phyloP scores from a whole-genome alignment of 2,888 invertebrate species.

The Abrostola tripartita region DNA sequence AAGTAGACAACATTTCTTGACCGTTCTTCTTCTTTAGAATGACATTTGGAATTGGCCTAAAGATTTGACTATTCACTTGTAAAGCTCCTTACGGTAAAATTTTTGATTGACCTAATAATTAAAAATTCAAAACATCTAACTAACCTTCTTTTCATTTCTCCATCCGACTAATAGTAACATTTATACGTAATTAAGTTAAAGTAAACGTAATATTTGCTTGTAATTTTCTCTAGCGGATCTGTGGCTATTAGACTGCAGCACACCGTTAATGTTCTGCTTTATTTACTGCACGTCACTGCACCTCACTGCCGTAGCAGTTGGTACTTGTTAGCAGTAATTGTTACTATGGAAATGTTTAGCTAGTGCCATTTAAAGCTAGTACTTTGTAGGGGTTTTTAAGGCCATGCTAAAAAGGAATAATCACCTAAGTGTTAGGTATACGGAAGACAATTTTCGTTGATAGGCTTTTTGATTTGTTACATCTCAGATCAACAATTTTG shows the following conservation, averaged over 20 bases:
- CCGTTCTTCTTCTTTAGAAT: no score
- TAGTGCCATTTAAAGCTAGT: neutral
- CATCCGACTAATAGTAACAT: neutral
- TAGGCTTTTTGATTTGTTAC: no score
- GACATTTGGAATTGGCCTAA: no score
- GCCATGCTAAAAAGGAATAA: neutral
- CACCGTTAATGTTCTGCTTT: constrained; percentile 80
- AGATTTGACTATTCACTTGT: neutral
- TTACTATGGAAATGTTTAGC: neutral
- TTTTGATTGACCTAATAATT: neutral
- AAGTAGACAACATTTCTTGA: no score
- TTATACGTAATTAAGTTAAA: constrained; percentile 11
- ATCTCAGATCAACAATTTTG: no score
- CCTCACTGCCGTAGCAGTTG: neutral
- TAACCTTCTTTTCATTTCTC: constrained; percentile 5
- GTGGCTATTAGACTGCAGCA: constrained; percentile 74
- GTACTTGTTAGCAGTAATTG: constrained; percentile 8
- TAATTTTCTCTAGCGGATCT: constrained; percentile 69
- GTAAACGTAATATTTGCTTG: constrained; percentile 46
- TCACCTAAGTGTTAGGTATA: neutral
- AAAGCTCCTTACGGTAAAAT: no score
- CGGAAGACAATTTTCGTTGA: no score
- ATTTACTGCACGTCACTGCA: constrained; percentile 65
- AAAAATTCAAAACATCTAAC: neutral
- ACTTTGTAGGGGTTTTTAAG: neutral